Conservation (phyloP, 2,888 invertebrate species). For the Andrena praecox region DNA sequence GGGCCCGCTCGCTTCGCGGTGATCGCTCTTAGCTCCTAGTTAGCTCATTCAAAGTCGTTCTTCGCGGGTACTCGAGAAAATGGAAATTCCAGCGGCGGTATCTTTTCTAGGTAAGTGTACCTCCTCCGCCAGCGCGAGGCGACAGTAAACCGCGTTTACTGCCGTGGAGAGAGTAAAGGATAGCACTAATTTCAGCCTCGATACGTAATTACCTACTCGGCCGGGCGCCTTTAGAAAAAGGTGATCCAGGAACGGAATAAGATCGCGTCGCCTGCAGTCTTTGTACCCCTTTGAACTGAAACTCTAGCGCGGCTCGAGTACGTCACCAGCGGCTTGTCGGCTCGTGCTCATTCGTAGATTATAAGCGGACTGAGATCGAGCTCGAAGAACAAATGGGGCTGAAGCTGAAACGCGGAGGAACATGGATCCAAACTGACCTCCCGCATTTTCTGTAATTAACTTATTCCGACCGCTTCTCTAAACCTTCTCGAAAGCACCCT, state of each 20-base stretch:
- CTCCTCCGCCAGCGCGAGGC: slow-evolving; percentile 36
- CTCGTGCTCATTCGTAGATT: neutral
- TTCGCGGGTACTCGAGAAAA: slow-evolving; percentile 67
- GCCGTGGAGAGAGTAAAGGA: slow-evolving; percentile 64
- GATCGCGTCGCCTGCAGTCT: slow-evolving; percentile 15
- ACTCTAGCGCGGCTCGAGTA: slow-evolving; percentile 44
- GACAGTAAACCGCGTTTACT: slow-evolving; percentile 66
- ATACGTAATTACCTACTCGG: slow-evolving; percentile 24
- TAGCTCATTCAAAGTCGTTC: slow-evolving; percentile 56
- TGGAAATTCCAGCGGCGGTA: slow-evolving; percentile 63
- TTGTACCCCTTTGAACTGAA: neutral
- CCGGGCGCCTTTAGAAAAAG: neutral
- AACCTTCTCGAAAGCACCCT: neutral
- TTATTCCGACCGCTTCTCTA: neutral
- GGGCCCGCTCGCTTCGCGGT: slow-evolving; percentile 17
- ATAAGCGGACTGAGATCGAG: too few relatives aligned
- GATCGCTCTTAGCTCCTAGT: slow-evolving; percentile 37
- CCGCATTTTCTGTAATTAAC: neutral
- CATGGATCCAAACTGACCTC: neutral
- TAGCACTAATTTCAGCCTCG: slow-evolving; percentile 50
- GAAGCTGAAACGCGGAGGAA: too few relatives aligned
- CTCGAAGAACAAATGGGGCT: too few relatives aligned
- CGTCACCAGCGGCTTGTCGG: slow-evolving; percentile 24
- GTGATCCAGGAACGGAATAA: slow-evolving; percentile 36
- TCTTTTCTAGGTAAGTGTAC: slow-evolving; percentile 69